Base-by-base conservation (phyloP, 1,140 invertebrate genomes). In the Aphis gossypii region DNA sequence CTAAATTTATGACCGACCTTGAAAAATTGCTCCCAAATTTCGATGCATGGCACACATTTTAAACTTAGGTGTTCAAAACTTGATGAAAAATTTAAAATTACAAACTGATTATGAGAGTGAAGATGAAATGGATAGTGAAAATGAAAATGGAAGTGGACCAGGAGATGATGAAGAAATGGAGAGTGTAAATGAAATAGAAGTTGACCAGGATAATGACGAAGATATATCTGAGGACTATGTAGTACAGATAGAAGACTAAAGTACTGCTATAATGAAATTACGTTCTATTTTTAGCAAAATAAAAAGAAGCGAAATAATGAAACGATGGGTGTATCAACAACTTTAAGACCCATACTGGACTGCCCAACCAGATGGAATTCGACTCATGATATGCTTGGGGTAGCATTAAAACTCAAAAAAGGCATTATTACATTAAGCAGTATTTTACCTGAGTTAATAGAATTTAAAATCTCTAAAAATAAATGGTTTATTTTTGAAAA, bases 11-110 rank as follows among this genome's bases (percentile, higher is more conserved):
- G 84, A 30, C 11, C 11, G 21, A 87, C 86, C 54, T 94, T 38
- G 94, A 89, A 91, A 93, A 94, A 94, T 35, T 90, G 30, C 23
- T 48, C 21, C 68, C 90, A 2, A 38, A 30, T 44, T 94, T 94
- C 94, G 94, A 25, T 94, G 94, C 68, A 94, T 94, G 84, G 94
- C 94, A 56, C 94, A 94, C 56, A 94, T 94, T 93, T 86, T 94
- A 38, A 94, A 94, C 93, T 93, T 94, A 51, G 94, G 94, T 48
- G 94, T 94, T 38, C 94, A 94, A 94, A 94, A 94, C 94, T 93
- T 94, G 38, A 93, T 94, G 90, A 93, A 93, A 90, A 86, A 25
- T 25, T 54, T 94, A 60, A 90, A 84, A 82, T 38, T 94, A 23
- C 92, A 93, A 23, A 56, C 41, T 82, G 41, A 44, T 38, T 8